Base-by-base conservation (phyloP, 1,140 invertebrate species). In the Drosophila dunni region DNA sequence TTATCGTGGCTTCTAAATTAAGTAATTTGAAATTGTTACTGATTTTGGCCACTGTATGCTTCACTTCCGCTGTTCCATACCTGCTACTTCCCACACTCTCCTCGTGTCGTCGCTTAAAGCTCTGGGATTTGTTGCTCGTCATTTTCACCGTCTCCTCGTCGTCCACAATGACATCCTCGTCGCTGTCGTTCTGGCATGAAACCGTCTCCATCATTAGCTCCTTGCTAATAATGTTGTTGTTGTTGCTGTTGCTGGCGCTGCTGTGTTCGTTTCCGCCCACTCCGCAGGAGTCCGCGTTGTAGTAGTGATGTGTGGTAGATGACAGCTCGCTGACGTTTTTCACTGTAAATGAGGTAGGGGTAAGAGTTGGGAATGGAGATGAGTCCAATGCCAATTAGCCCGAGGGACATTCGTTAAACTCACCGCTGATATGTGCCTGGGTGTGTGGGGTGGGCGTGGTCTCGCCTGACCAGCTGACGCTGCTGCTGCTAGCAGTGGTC, bases 301-400 rank as follows among this genome's bases (percentile, higher is more conserved):
- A 92, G 48, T 91, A 91, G 63, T 92, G 89, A 79, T 91, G 91
- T 57, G 91, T 92, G 75, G 91, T 92, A 33, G 91, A 92, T 79
- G 91, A 92, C 76, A 92, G 81, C 78, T 92, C 91, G 71, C 84
- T 92, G 66, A 90, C 90, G 70, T 84, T 91, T 91, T 92, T 92
- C 45, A 91, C 91, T 92, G 78, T 38, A 40, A 56, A 11, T 29
- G 36, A 20, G 17, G 17, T 20, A 20, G 1, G 2, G 17, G 17
- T 20, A 2, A 20, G 10, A 20, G 48, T 8, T 34, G 38, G 38
- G 13, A 48, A 11, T 11, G 9, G 51, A 10, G 44, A 10, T 24
- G 51, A 29, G 15, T 46, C 0, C 7, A 53, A 53, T 34, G 33
- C 0, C 2, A 17, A 53, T 29, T 51, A 20, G 20, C 51, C 13